A percentile compares a stretch with the other conserved stretches of the same genome.
Conservation (phyloP, 2,113 vertebrate genomes). For the Gila orcuttii region DNA sequence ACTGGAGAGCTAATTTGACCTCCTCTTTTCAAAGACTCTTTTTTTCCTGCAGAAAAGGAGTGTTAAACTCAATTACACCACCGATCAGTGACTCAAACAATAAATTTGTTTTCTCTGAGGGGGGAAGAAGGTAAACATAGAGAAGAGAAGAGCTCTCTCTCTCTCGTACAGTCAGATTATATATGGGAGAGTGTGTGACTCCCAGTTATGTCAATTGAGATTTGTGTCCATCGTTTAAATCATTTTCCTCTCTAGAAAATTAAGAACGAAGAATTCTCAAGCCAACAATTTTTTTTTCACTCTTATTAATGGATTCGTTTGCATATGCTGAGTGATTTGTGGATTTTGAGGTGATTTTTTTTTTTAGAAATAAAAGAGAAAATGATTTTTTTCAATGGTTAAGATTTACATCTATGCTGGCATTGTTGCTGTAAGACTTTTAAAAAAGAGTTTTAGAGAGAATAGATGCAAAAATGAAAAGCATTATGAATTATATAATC, state of each 20-base stretch:
- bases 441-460: conserved; percentile 6
- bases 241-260: conserved; percentile 82
- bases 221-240: conserved; percentile 79
- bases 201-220: conserved; percentile 76
- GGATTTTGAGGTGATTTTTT: conserved; percentile 57
- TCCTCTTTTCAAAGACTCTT: conserved; percentile 76
- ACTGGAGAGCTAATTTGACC: conserved; percentile 80
- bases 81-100: conserved; percentile 79
- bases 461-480: neutral
- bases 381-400: conserved; percentile 64
- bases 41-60: conserved; percentile 75
- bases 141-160: conserved; percentile 52
- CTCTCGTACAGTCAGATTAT: conserved; percentile 48
- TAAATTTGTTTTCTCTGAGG: conserved; percentile 76
- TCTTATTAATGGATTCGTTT: conserved; percentile 66
- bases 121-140: conserved; percentile 55
- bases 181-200: conserved; percentile 65
- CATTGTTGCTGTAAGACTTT: conserved; percentile 21
- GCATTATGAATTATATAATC: neutral
- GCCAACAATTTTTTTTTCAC: conserved; percentile 65
- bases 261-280: conserved; percentile 78
- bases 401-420: conserved; percentile 52
- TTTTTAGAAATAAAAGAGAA: neutral
- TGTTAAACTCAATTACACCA: conserved; percentile 81
- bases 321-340: conserved; percentile 67